Base-by-base conservation (phyloP, 2,888 invertebrate species). In the Tanytarsus gracilentus region DNA sequence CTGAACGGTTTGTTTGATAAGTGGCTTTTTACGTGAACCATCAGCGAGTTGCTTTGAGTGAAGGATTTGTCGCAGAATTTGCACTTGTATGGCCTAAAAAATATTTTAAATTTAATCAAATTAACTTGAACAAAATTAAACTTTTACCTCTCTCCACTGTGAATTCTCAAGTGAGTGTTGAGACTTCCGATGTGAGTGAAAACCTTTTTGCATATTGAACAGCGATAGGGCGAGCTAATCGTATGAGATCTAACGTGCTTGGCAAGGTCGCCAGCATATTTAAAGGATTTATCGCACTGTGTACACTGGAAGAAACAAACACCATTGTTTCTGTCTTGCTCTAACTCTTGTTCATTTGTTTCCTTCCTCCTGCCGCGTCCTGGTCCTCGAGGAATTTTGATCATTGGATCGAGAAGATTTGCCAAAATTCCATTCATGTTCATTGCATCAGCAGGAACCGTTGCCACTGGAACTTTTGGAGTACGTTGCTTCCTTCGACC, bases 191-290 rank as follows among this genome's bases (percentile, higher is more conserved):
- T 74, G 63, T 74, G 74, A 2, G 74, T 74, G 55, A 74, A 74
- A 2, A 72, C 71, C 63, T 73, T 73, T 62, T 72, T 68, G 63
- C 74, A 74, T 49, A 74, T 73, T 8, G 71, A 71, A 63, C 74
- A 74, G 62, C 72, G 73, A 62, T 71, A 74, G 2, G 74, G 74
- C 63, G 73, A 73, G 61, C 73, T 73, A 14, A 71, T 69, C 26
- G 74, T 74, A 63, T 74, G 74, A 18, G 73, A 74, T 2, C 74
- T 70, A 3, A 74, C 74, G 58, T 74, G 74, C 63, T 73, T 74
- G 1, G 74, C 74, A n/a, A 74, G 66, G 65, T 74, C 74, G 0
- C 74, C 74, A 49, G 74, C 74, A 62, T 71, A 74, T 3, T 67
- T 70, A 61, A 72, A 74, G 4, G 71, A 72, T 0, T 69, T 70